Base-by-base conservation (phyloP, 92 coral and sea anemone species). In the Parazoanthus darwini region DNA sequence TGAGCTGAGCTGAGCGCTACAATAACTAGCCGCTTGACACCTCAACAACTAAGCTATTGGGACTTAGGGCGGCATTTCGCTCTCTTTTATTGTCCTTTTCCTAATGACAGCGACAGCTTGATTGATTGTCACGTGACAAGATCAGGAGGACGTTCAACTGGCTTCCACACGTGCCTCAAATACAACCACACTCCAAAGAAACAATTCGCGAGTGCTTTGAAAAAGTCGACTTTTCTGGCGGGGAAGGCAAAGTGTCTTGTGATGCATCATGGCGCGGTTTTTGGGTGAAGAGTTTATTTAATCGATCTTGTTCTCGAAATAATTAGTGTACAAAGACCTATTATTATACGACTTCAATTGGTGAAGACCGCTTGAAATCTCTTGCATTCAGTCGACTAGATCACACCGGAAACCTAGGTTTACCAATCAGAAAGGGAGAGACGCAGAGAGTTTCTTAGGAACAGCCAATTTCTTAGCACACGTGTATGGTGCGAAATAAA, bases 91-190 rank as follows among this genome's bases (percentile, higher is more conserved):
- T 95, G 98, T 93, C 90, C 95, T 86, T 88, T 90, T 86, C 80
- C 90, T 95, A 95, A 95, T 94, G 99, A 97, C 98, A 95, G 92
- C 96, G 99, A 95, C 99, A 93, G 96, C 63, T 93, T 93, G 98
- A 95, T 96, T 96, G 98, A 96, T 96, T 93, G 96, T 97, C 98
- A 95, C 93, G 94, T 95, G 98, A 97, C 96, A 90, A 88, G 91
- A 82, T 92, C 90, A 91, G 91, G 67, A 78, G 89, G 83, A 48
- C 92, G 88, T 75, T 88, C 76, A 70, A 74, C 82, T 82, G 71
- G 71, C 46, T 72, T 46, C 86, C 89, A 85, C 96, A 92, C 96
- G 98, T 95, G 94, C 94, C 92, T 44, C 48, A 73, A 90, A 80
- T 88, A 87, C 89, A 72, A 85, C 79, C 18, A 50, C 26, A 84